phyloP scores from a whole-genome alignment of 2,888 invertebrate genomes.

The Cantharis flavilabris region DNA sequence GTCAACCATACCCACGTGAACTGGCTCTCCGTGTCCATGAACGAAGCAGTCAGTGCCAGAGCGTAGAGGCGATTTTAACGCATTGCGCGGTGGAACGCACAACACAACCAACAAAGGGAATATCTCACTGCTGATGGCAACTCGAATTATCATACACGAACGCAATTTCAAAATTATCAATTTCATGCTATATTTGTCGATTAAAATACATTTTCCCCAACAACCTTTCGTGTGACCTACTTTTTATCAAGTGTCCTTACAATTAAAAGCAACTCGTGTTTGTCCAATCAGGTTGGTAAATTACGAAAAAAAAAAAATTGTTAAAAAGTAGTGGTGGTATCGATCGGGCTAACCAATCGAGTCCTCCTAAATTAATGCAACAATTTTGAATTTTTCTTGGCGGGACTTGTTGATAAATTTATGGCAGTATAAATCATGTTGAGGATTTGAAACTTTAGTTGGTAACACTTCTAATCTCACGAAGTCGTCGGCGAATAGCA shows the following conservation, averaged over 20 bases:
- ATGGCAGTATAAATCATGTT: conserved; percentile 63
- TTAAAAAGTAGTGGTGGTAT: neutral
- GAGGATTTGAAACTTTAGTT: conserved; percentile 51
- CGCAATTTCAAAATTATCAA: conserved; percentile 7
- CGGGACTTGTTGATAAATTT: conserved; percentile 55
- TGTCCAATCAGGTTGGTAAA: conserved; percentile 38
- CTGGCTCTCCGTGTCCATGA: conserved; percentile 49
- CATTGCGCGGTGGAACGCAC: conserved; percentile 62
- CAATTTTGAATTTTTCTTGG: neutral
- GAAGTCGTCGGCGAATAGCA: conserved; percentile 27
- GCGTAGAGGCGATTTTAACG: conserved; percentile 59
- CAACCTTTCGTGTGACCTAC: neutral
- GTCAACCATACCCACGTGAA: conserved; percentile 68
- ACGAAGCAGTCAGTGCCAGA: conserved; percentile 67
- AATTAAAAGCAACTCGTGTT: conserved; percentile 23
- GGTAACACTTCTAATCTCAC: conserved; percentile 42
- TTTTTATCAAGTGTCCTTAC: neutral
- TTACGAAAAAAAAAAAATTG: neutral
- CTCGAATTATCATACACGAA: conserved; percentile 9
- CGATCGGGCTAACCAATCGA: neutral
- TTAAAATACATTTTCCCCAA: neutral
- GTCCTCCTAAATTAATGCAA: neutral
- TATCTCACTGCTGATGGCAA: conserved; percentile 5
- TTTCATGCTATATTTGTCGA: neutral
- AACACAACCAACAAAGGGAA: conserved; percentile 41